Percentiles rank a stretch among this genome's conserved stretches.
phyloP scores from a whole-genome alignment of 2,888 invertebrate species.

The Scaptomyza cyrtandrae region DNA sequence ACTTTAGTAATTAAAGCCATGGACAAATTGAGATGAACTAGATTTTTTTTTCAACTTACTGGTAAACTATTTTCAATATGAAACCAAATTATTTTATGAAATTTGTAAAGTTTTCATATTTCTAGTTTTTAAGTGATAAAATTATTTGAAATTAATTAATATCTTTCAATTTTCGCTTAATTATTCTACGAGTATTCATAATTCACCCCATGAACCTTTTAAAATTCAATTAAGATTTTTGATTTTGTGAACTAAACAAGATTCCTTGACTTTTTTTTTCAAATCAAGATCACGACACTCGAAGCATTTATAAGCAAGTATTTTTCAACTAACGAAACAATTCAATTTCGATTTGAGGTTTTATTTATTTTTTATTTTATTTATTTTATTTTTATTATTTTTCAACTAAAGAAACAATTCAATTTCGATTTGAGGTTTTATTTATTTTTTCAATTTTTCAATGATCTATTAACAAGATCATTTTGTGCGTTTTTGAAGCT shows the following conservation, averaged over 20 bases:
- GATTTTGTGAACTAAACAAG: neutral
- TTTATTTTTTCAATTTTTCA: neutral
- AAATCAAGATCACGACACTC: slow-evolving; percentile 6
- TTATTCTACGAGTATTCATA: neutral
- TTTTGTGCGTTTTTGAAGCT: slow-evolving; percentile 49
- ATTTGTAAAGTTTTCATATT: neutral
- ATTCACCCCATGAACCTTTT: neutral
- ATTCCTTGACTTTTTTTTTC: neutral
- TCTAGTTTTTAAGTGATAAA: neutral
- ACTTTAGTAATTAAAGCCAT: neutral
- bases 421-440: slow-evolving; percentile 7
- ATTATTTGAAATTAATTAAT: too few relatives aligned
- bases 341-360: slow-evolving; percentile 5
- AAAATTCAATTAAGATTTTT: neutral
- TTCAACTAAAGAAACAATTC: too few relatives aligned
- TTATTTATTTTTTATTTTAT: neutral
- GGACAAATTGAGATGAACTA: too few relatives aligned
- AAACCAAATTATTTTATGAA: too few relatives aligned
- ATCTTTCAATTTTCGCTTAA: neutral
- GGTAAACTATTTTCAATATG: too few relatives aligned
- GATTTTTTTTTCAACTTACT: neutral
- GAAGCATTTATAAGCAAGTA: neutral
- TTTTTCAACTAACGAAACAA: slow-evolving; percentile 1
- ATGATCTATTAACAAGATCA: slow-evolving; percentile 53
- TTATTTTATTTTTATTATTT: too few relatives aligned